Evolutionary conservation across 2,797 vertebrate species (phyloP), one percentile per base, ranked within the genome.

Genomic region (Takifugu rubripes): DNA sequence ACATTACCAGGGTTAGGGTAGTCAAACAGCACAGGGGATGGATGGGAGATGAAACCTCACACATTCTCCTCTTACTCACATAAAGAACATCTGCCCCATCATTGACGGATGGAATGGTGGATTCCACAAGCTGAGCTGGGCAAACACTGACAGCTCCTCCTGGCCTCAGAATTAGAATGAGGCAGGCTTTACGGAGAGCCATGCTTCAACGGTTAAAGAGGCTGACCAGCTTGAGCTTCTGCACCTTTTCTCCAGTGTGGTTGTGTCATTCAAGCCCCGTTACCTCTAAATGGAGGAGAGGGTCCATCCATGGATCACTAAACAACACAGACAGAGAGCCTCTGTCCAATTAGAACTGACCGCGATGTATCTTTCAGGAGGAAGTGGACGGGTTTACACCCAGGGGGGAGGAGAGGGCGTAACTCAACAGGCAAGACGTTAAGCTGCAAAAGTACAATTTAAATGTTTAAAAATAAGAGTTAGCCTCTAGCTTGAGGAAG

Each of bases 141-240:
- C 68, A 64, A 47, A 69, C 55, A 24, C 82, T 86, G 79, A 78
- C 75, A 82, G 81, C 61, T 85, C 77, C 78, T 83, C 71, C 77
- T 74, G 66, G 65, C 74, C 66, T 55, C 54, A 43, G 64, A 70
- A 59, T 64, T 61, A 71, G 64, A 82, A 77, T 62, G 75, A 79
- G 76, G 67, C 71, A 51, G 63, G 49, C 56, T 68, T 61, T 64
- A 52, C 52, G 24, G 68, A 60, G 62, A 77, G 71, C 82, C 60
- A 85, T 83, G 80, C 80, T 89, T 84, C 80, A 85, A 53, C 78
- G 77, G 84, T 81, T 86, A 79, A 85, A 83, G 71, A 84, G 81
- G 69, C 75, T 84, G 82, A 87, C 86, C 70, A 69, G 78, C 68
- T 70, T 61, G 78, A 84, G 76, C 77, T 64, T 72, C 70, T 81